These are phyloP conservation scores for Notiomystis cincta DNA, from an alignment of 2,113 vertebrate species.

Conservation along the genomic window DNA sequence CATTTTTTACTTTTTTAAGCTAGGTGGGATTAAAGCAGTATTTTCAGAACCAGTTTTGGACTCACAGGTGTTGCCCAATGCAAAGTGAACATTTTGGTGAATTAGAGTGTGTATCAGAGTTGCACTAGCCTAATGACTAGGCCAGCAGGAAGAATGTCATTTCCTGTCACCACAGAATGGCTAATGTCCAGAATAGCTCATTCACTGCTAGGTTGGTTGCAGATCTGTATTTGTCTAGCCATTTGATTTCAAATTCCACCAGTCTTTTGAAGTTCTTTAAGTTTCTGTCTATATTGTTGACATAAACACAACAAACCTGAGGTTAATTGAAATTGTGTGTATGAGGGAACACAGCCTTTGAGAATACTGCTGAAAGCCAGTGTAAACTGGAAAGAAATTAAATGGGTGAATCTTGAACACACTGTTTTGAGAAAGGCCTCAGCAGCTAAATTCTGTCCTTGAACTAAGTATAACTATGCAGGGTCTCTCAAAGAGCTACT, in stretches of 20 bases:
- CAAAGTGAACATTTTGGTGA: background rate
- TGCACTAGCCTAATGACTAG: background rate
- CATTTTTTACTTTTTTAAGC: background rate
- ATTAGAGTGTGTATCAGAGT: background rate
- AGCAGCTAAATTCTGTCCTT: background rate
- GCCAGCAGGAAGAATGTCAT: background rate
- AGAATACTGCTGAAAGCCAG: background rate
- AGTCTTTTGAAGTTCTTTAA: background rate
- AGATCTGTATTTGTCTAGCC: background rate
- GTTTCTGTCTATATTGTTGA: background rate
- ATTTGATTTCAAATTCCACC: background rate
- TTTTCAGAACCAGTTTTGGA: background rate
- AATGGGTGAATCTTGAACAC: background rate
- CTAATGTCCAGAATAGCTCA: background rate
- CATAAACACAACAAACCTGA: background rate
- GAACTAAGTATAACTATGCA: background rate
- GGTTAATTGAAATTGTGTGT: background rate
- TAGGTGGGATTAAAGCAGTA: background rate
- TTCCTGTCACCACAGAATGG: background rate
- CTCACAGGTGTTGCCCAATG: background rate
- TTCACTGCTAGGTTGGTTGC: background rate
- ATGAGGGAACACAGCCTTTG: background rate
- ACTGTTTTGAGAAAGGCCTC: background rate
- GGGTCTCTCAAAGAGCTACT: background rate
- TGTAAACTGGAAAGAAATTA: background rate